Evolutionary conservation across 2,113 vertebrate genomes (phyloP).

Genomic region (Oncorhynchus mykiss): DNA sequence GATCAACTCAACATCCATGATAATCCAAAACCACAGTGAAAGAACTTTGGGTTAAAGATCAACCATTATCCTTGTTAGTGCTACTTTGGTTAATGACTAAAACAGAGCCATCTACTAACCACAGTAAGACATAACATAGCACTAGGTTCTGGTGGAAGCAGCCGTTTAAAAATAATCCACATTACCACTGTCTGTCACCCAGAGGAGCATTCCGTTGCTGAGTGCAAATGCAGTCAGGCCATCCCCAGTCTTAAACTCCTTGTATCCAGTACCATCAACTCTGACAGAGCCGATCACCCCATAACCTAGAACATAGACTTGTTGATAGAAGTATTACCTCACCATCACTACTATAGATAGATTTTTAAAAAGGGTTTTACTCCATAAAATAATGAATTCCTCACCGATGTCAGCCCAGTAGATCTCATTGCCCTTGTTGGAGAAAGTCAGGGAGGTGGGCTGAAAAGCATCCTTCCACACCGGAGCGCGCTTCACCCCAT

Average conservation of each 20-base stretch:
- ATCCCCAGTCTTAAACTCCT: slow-evolving; percentile 65
- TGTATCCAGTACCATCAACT: slow-evolving; percentile 78
- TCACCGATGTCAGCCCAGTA: slow-evolving; percentile 87
- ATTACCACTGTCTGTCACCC: slow-evolving; percentile 80
- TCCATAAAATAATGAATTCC: background rate
- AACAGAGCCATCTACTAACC: background rate
- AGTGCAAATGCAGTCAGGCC: slow-evolving; percentile 70
- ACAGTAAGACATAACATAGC: background rate
- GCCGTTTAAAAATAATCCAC: background rate
- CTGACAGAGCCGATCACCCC: slow-evolving; percentile 73
- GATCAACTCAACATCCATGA: background rate
- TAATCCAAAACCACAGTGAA: background rate
- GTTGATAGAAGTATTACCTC: too few relatives aligned
- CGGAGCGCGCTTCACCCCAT: slow-evolving; percentile 65
- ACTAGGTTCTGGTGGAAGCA: too few relatives aligned
- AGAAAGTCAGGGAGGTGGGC: slow-evolving; percentile 77
- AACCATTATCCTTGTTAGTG: background rate
- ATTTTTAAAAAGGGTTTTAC: too few relatives aligned
- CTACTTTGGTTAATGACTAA: too few relatives aligned
- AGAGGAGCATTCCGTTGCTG: slow-evolving; percentile 75
- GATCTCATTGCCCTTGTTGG: slow-evolving; percentile 68
- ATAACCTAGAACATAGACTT: slow-evolving; percentile 62
- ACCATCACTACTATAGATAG: too few relatives aligned
- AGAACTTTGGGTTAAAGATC: background rate
- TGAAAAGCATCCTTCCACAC: slow-evolving; percentile 75